A percentile compares a stretch with the other conserved stretches of the same genome.
These are phyloP conservation scores for Melinopterus prodromus DNA, from an alignment of 2,888 invertebrate species.

Conservation along the genomic window DNA sequence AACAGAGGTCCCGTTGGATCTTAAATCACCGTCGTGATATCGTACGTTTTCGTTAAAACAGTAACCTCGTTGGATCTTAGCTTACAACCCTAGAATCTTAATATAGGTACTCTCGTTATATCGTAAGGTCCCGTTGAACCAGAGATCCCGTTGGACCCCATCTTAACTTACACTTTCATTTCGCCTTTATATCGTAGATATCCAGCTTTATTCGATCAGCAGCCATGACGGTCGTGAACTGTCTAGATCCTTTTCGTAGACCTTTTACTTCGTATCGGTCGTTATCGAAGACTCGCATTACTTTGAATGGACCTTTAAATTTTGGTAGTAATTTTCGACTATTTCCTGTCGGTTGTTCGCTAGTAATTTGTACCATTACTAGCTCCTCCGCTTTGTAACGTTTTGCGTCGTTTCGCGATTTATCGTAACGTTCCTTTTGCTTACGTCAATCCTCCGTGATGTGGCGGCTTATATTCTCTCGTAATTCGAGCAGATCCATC, in stretches of 20 bases:
- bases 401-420: background rate
- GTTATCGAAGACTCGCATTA: background rate
- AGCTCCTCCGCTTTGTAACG: conserved; percentile 5
- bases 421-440: conserved; percentile 19
- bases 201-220: conserved; percentile 5
- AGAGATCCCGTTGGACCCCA: background rate
- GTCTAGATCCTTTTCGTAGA: background rate
- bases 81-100: no score
- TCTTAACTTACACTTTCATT: background rate
- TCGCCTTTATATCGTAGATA: background rate
- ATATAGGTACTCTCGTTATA: background rate
- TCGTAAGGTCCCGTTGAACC: background rate
- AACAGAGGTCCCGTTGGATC: no score
- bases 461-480: background rate
- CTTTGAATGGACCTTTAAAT: conserved; percentile 15
- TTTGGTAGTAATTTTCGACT: conserved; percentile 15
- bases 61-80: no score
- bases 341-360: background rate
- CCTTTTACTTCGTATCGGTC: conserved; percentile 19
- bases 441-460: conserved; percentile 13
- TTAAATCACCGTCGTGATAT: no score
- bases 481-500: conserved; percentile 5
- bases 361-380: conserved; percentile 16
- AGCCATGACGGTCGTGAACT: background rate
- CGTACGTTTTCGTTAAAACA: no score